These are phyloP conservation scores for Aythya baeri DNA, from an alignment of 2,113 vertebrate genomes.

Conservation along the genomic window DNA sequence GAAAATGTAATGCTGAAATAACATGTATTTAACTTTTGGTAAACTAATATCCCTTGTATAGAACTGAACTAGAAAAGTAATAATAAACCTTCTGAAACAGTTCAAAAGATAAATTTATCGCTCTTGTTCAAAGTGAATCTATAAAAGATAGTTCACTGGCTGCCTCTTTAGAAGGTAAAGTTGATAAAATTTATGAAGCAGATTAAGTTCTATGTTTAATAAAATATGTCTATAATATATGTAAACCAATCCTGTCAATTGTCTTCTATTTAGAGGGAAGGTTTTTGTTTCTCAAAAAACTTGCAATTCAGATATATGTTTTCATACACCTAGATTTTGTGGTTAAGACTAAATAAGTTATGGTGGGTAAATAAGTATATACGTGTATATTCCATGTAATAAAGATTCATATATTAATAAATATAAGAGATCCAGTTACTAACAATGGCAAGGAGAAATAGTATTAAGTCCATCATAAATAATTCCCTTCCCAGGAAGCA, in stretches of 20 bases:
- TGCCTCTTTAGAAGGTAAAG: neutral
- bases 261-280: neutral
- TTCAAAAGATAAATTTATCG: neutral
- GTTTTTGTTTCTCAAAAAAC: neutral
- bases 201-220: neutral
- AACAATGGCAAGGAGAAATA: neutral
- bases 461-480: neutral
- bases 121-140: neutral
- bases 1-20: neutral
- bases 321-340: neutral
- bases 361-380: neutral
- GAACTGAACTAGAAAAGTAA: neutral
- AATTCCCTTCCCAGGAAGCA: neutral
- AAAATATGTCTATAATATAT: neutral
- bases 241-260: neutral
- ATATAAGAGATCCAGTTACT: neutral
- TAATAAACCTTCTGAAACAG: neutral
- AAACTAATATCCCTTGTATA: neutral
- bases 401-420: neutral
- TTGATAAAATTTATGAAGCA: neutral
- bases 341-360: neutral
- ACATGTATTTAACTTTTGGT: neutral
- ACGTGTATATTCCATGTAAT: neutral
- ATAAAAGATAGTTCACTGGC: neutral
- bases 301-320: neutral